These are phyloP conservation scores for Leptopilina myrica DNA, from an alignment of 2,888 invertebrate genomes.

Conservation along the genomic window DNA sequence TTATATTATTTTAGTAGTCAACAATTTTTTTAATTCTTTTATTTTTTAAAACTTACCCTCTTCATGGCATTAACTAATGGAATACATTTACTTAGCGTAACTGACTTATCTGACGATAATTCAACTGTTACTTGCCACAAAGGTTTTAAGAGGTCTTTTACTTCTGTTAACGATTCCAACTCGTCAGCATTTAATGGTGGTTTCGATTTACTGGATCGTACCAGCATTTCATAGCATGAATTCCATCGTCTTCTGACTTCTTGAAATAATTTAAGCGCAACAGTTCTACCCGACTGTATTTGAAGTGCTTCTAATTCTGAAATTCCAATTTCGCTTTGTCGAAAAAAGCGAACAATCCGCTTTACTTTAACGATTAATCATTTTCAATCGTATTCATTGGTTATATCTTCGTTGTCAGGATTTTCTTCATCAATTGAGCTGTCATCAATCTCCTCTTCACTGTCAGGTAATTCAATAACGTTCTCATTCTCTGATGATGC, in stretches of 20 bases:
- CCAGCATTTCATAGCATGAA: constrained; percentile 8
- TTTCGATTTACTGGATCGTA: not conserved
- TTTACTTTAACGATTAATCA: not conserved
- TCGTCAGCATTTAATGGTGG: not conserved
- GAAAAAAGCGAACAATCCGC: not conserved
- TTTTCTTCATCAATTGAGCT: not conserved
- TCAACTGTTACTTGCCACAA: constrained; percentile 12
- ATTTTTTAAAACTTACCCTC: not conserved
- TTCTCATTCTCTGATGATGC: not conserved
- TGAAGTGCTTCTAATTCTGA: not conserved
- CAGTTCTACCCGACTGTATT: not conserved
- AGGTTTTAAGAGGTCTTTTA: not conserved
- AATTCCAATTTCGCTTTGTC: constrained; percentile 1
- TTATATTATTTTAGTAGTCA: too few species aligned
- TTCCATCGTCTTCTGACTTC: constrained; percentile 19
- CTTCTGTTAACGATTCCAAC: not conserved
- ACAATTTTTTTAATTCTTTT: too few species aligned
- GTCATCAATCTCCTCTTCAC: not conserved
- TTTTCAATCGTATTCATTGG: not conserved
- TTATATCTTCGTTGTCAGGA: not conserved
- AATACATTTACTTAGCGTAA: constrained; percentile 4
- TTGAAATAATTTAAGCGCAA: not conserved
- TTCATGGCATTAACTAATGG: not conserved
- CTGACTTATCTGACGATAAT: not conserved
- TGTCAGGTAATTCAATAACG: not conserved